Conservation (phyloP, 2,113 vertebrate genomes). For the Colius striatus region DNA sequence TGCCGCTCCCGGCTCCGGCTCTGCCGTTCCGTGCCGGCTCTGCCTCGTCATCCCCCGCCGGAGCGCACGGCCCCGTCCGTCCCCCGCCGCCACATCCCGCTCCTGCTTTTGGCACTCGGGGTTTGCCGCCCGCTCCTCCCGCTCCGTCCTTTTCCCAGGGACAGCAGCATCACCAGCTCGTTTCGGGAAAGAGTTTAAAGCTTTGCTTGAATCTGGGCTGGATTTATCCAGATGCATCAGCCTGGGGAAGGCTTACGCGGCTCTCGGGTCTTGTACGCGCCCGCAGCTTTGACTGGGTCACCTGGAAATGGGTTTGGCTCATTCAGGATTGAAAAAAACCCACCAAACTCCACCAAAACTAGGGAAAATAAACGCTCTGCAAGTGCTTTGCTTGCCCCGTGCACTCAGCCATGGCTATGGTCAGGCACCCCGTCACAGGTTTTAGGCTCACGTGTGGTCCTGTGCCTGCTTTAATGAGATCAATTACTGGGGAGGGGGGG, state of each 20-base stretch:
- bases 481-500: background rate
- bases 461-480: background rate
- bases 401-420: fast-evolving
- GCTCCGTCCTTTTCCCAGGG: background rate
- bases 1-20: background rate
- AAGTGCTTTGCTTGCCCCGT: background rate
- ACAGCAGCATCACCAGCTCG: background rate
- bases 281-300: background rate
- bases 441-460: background rate
- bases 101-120: background rate
- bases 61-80: background rate
- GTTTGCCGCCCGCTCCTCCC: background rate
- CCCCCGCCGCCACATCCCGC: no score
- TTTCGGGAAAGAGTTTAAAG: background rate
- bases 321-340: background rate
- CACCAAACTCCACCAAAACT: background rate
- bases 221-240: slow-evolving; percentile 25
- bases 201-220: slow-evolving; percentile 42
- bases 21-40: background rate
- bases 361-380: background rate
- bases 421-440: background rate
- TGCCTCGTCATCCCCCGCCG: background rate
- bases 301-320: background rate
- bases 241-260: background rate
- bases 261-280: background rate